A percentile compares a stretch with the other conserved stretches of the same genome.
Evolutionary conservation across 2,797 vertebrate genomes (phyloP).

Genomic region (Oryzias dopingdopingensis): DNA sequence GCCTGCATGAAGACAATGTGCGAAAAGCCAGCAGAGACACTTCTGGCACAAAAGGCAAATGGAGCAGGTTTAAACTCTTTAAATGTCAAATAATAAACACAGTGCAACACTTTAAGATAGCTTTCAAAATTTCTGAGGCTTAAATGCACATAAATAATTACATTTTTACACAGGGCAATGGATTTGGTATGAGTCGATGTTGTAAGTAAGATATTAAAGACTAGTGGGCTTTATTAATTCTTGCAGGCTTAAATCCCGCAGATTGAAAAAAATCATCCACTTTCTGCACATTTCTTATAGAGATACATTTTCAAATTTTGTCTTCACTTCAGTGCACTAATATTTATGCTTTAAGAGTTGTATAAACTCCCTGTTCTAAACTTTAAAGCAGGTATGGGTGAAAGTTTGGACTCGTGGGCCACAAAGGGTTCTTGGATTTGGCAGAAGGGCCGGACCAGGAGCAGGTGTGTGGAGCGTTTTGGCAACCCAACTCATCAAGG

Average conservation of each 20-base stretch:
- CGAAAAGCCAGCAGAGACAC: background rate
- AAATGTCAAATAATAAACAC: background rate
- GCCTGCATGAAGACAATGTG: slow-evolving; percentile 5
- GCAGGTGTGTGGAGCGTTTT: too few species aligned
- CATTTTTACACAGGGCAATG: too few species aligned
- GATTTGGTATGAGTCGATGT: too few species aligned
- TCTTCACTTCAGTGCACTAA: slow-evolving; percentile 24
- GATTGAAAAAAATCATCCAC: background rate
- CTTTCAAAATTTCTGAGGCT: background rate
- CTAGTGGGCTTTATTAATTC: too few species aligned
- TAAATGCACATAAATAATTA: too few species aligned
- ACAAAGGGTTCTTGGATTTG: too few species aligned
- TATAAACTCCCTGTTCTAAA: slow-evolving; percentile 1
- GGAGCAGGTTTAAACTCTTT: background rate
- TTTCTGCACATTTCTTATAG: background rate
- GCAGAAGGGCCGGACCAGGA: too few species aligned
- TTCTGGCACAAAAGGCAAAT: slow-evolving; percentile 8
- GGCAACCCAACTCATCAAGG: too few species aligned
- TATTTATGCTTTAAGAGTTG: background rate
- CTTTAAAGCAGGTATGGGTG: too few species aligned
- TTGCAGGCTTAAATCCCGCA: too few species aligned
- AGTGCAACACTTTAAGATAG: background rate
- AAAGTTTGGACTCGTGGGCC: too few species aligned
- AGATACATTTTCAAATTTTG: slow-evolving; percentile 10
- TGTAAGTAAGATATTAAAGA: too few species aligned